A percentile compares a stretch with the other conserved stretches of the same genome.
Conservation (phyloP, 2,888 invertebrate genomes). For the Nemotelus nigrinus region DNA sequence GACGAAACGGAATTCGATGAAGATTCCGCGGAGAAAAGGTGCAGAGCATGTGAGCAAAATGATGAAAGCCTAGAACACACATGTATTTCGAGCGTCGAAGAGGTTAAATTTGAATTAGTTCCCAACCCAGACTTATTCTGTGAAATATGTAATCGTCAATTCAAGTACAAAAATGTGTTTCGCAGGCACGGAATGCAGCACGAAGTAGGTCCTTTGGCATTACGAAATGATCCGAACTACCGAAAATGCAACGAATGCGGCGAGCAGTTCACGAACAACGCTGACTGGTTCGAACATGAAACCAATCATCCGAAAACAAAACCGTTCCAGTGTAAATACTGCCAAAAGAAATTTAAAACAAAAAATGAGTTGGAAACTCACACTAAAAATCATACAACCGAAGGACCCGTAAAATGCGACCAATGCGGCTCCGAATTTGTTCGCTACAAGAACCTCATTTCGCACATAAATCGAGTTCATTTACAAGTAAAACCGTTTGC, state of each 20-base stretch:
- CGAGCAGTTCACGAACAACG: slow-evolving; percentile 36
- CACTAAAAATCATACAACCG: slow-evolving; percentile 39
- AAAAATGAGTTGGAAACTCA: slow-evolving; percentile 12
- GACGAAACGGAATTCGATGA: no score
- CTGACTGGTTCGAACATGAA: slow-evolving; percentile 43
- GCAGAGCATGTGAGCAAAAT: no score
- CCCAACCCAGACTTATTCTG: slow-evolving; percentile 30
- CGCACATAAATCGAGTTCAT: slow-evolving; percentile 51
- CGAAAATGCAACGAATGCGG: slow-evolving; percentile 47
- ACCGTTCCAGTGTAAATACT: slow-evolving; percentile 33
- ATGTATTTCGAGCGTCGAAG: no score
- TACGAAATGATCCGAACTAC: slow-evolving; percentile 24
- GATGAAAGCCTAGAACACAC: no score
- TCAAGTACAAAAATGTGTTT: slow-evolving; percentile 7
- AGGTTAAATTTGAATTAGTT: neutral
- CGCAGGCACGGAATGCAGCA: slow-evolving; percentile 18
- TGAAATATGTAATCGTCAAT: slow-evolving; percentile 29
- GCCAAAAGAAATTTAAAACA: slow-evolving; percentile 30
- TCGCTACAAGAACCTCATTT: slow-evolving; percentile 50
- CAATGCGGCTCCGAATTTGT: slow-evolving; percentile 51
- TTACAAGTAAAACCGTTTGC: slow-evolving; percentile 48
- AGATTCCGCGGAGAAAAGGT: no score
- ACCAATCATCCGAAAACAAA: slow-evolving; percentile 4
- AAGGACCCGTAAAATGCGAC: slow-evolving; percentile 51
- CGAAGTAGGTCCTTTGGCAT: slow-evolving; percentile 8